Base-by-base conservation (phyloP, 2,888 invertebrate species). In the Tolmerus cingulatus region DNA sequence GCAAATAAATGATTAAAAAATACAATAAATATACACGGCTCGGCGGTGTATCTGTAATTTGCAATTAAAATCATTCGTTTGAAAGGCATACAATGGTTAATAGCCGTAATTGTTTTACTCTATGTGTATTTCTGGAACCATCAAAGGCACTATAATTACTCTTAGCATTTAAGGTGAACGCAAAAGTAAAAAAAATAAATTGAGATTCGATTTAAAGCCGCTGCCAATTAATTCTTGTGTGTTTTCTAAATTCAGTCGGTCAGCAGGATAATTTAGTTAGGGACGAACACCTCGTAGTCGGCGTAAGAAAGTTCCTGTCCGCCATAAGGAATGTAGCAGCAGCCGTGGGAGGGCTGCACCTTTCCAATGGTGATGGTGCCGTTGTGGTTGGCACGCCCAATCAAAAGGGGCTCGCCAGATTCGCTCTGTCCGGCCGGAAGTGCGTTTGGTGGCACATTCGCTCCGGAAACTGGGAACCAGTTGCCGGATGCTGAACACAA, bases 311-410 rank as follows among this genome's bases (percentile, higher is more conserved):
- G 92, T 91, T 97, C 97, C 90, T 95, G 94, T 74, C 97, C 97
- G 0, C 93, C 97, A 91, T 95, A 97, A 16, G 97, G 95, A 92
- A 97, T 96, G 94, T 97, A 97, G 91, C 96, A 95, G 86, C 95
- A 95, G 37, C 95, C 96, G 91, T 97, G 97, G 9, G 96, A 96
- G 55, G 96, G 95, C 90, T 97, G 97, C 1, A 97, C 95, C 93
- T 97, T 97, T 90, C 97, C 97, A 37, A 95, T 94, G 34, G 96
- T 96, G 78, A 96, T 89, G 88, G 95, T 95, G 87, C 96, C 96
- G 89, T 97, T 96, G 90, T 97, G 97, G 57, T 94, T 93, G 0
- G 95, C 96, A 89, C 97, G 95, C 19, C 97, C 97, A 55, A 97
- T 93, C 92, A 94, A 97, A 1, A 97, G 93, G 0, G 96, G 95